Base-by-base conservation (phyloP, 2,888 invertebrate genomes). In the Athrips mouffetella region DNA sequence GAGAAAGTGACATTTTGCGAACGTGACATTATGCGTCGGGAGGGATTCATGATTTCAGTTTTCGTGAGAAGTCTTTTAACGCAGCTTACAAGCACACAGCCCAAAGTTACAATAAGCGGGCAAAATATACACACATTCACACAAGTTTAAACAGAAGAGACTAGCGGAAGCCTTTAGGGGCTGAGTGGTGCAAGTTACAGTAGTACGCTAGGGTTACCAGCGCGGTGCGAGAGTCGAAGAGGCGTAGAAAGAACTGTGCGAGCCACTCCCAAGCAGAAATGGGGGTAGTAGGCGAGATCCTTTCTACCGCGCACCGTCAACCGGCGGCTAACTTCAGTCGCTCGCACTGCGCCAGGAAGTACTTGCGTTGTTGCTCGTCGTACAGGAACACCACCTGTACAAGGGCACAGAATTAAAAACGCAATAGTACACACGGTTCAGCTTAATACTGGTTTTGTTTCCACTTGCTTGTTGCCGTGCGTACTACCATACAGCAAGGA, bases 291-390 rank as follows among this genome's bases (percentile, higher is more conserved):
- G 68, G 62, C 45, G 70, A 42, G 20, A 71, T 70, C 63, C 87
- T 80, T 80, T 80, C 87, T 84, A 85, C 86, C 29, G 50, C 69
- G 72, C 80, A 73, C 71, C 81, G 89, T 89, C 89, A 89, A 84
- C 75, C 81, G 6, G 65, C 81, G 5, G 65, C 49, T 2, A 58
- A 59, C 74, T 85, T 88, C 3, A 89, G 71, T 10, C 81, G 65
- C 60, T 76, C 70, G 67, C 88, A 88, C 62, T 83, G 81, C 1
- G 82, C 74, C n/a, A 86, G 60, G 2, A 89, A 65, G 47, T 77
- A 85, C 50, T 73, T 77, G 74, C 82, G 87, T 60, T 80, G 83
- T 30, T 79, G 77, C 18, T 87, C 87, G 67, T 89, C 88, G 69
- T 76, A 83, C 0, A 89, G 63, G 59, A 89, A 76, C 55, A 89